These are phyloP conservation scores for Rhinella marina DNA, from an alignment of 2,797 vertebrate genomes.

Conservation along the genomic window DNA sequence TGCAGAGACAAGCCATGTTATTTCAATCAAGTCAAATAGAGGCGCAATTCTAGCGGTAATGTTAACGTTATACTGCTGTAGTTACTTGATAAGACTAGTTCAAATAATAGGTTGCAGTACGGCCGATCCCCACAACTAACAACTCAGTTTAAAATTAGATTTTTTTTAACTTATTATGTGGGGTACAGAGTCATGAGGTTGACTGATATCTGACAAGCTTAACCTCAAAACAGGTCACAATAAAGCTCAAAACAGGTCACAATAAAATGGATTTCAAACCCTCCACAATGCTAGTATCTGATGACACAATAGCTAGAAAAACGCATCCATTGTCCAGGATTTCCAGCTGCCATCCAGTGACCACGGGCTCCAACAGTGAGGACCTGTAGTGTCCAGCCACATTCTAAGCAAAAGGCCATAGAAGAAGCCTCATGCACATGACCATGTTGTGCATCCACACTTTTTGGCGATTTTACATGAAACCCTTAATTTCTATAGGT, in stretches of 20 bases:
- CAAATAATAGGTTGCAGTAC: slow-evolving; percentile 54
- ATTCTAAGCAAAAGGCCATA: too few relatives aligned
- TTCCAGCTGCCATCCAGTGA: too few relatives aligned
- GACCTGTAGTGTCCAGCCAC: too few relatives aligned
- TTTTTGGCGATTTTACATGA: too few relatives aligned
- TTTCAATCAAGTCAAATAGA: slow-evolving; percentile 61
- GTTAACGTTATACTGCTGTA: slow-evolving; percentile 69
- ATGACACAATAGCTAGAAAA: not conserved
- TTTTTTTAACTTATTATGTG: not conserved
- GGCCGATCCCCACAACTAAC: slow-evolving; percentile 38
- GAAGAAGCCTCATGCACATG: too few relatives aligned
- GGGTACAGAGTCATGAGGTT: not conserved
- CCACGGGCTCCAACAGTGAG: too few relatives aligned
- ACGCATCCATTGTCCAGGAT: not conserved
- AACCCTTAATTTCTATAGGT: too few relatives aligned
- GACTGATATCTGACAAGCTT: too few relatives aligned
- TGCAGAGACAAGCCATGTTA: slow-evolving; percentile 51
- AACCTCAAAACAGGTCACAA: not conserved
- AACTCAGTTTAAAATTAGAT: not conserved
- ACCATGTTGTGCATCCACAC: too few relatives aligned
- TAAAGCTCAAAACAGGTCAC: not conserved
- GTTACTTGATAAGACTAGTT: slow-evolving; percentile 68
- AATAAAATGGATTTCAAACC: not conserved
- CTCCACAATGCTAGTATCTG: not conserved
- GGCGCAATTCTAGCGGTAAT: slow-evolving; percentile 66